Base-by-base conservation (phyloP, 2,113 vertebrate species). In the Cygnus atratus region DNA sequence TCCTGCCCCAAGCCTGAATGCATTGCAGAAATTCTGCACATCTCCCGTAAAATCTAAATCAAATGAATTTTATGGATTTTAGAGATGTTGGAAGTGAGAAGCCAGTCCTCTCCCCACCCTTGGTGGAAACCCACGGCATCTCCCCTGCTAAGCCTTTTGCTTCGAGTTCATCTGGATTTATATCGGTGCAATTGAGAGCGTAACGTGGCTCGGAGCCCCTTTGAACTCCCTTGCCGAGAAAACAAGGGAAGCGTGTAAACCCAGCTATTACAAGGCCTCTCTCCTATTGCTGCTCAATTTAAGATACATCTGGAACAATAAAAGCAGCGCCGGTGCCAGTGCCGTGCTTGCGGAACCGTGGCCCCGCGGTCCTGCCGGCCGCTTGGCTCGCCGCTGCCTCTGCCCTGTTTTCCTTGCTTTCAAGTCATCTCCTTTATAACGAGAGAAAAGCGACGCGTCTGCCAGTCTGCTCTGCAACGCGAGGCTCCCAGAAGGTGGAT, bases 261-360 rank as follows among this genome's bases (percentile, higher is more conserved):
- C 14, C 44, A 4, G 88, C 84, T 77, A 54, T 85, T 71, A 83
- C 81, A 75, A 73, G 74, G 13, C 29, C 11, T 50, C 39, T 78
- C 44, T 81, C 18, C 72, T 71, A 46, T 46, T 7, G 15, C 86
- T 41, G 70, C 41, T 57, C 50, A 48, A n/a, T 71, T 91, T 75
- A 70, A 96, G 94, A 88, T 85, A 58, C 93, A 80, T 18, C 89
- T 77, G 90, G 77, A 87, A 55, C 66, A 84, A 93, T 43, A 88
- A 94, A 95, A 95, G 58, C 35, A 86, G 39, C 0, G 3, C n/a
- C 43, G 1, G 46, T 77, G 58, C 66, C 90, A 92, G 59, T 39
- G 0, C 37, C 0, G 33, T 1, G 3, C 62, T 84, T 12, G 1
- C 37, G 12, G 66, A 92, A 39, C 91, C 67, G 4, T 82, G 93